Base-by-base conservation (phyloP, 2,888 invertebrate genomes). In the Oscheius sp. region DNA sequence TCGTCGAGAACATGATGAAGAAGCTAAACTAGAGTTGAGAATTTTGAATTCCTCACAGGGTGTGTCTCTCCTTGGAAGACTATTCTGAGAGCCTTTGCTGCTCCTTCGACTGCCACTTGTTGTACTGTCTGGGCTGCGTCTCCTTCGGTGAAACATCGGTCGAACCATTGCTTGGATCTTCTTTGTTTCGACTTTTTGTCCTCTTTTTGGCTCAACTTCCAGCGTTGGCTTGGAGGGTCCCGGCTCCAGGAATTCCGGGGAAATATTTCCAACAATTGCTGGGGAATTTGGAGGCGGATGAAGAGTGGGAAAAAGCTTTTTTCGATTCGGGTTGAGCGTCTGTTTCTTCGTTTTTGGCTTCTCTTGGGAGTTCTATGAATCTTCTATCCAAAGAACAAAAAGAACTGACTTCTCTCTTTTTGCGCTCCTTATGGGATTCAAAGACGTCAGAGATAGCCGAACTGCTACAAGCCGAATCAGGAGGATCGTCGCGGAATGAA, bases 31-130 rank as follows among this genome's bases (percentile, higher is more conserved):
- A n/a, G n/a, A n/a, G n/a, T n/a, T n/a, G n/a, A n/a, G n/a, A n/a
- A n/a, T n/a, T n/a, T n/a, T n/a, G n/a, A 29, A 55, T 4, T 34
- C 27, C 50, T 53, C 25, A 66, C 66, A 46, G 5, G 66, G 66
- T 34, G 48, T 66, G 5, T 66, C 66, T 31, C 57, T 39, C 6
- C 45, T 53, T 8, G 37, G 66, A 0, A 33, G 10, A 23, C 66
- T 66, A 17, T 42, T 39, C 17, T 66, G 66, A 15, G 48, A 48
- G 17, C 50, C 66, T n/a, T 66, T 66, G 45, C 66, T 66, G 29
- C 66, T 66, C 10, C 66, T 53, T 6, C 66, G 17, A 46, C 66
- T 66, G 1, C 66, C 66, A 31, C 66, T 66, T 10, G 66, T 66
- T 17, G 66, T 66, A 27, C 66, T 66, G 5, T 66, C 53, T 1